Evolutionary conservation across 2,797 vertebrate species (phyloP), one percentile per base, ranked within the genome.

Genomic region (Halcyon chelicuti): DNA sequence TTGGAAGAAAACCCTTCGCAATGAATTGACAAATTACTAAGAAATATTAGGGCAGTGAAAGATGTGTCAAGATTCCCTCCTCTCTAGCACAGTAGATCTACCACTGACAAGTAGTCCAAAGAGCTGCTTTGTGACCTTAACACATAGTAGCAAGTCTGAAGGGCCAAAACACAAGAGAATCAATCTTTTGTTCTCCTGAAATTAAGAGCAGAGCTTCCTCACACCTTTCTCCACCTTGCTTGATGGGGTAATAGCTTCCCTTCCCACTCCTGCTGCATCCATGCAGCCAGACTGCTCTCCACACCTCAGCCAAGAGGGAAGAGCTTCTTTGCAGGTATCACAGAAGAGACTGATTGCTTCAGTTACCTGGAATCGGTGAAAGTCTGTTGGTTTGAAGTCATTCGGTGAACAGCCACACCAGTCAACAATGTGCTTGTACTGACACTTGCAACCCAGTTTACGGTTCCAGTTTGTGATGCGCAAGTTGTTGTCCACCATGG

Each of bases 351-450:
- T 1, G 5, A 4, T 5, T 1, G 5, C 0, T 6, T 66, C 49
- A 90, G 97, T 97, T 97, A 99, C 99, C 99, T 99, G 99, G 98
- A 99, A 99, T 9, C 99, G 98, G 22, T 98, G 99, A 97, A 99
- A 98, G 71, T 99, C 99, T 1, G 98, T 77, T 0, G 99, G 99
- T 91, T 99, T 99, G 98, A 97, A 98, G 96, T 99, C 99, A 22
- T 99, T 99, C 33, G 99, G 98, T 0, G 99, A 99, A 80, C 99
- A 99, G 97, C 99, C 99, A 15, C 99, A 99, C 99, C 99, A 99
- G 98, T 99, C 99, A 78, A 99, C 99, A 7, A 99, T 99, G 97
- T 99, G 99, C 97, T 99, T 99, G 97, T 99, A 99, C 97, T 99
- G 99, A 44, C 99, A 99, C 86, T 99, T 99, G 75, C 99, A 99